phyloP scores from a whole-genome alignment of 2,888 invertebrate species.

The Eudasyphora cyanicolor region DNA sequence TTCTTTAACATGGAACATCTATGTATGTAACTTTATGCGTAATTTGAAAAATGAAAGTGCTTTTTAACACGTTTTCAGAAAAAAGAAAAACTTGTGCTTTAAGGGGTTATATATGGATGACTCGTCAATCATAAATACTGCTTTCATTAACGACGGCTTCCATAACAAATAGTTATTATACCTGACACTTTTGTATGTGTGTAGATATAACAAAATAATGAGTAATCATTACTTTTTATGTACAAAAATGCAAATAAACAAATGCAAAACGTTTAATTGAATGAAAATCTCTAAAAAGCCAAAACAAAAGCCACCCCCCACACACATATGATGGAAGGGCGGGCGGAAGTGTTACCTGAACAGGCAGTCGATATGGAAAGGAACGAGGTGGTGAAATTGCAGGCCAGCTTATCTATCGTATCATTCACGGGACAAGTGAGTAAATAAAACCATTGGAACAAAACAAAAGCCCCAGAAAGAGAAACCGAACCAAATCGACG shows the following conservation, averaged over 20 bases:
- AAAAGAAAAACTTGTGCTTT: no score
- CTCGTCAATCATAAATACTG: slow-evolving; percentile 1
- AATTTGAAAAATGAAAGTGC: no score
- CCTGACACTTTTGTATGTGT: neutral
- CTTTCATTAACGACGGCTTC: neutral
- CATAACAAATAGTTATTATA: neutral
- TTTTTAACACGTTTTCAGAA: no score
- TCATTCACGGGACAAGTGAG: slow-evolving; percentile 8
- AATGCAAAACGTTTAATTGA: slow-evolving; percentile 29
- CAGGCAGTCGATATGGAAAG: neutral
- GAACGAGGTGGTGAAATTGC: neutral
- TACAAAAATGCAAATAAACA: neutral
- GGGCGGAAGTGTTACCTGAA: neutral
- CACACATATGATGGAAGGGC: neutral
- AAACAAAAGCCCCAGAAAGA: neutral
- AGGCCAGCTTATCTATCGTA: no score
- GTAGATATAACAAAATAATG: neutral
- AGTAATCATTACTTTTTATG: slow-evolving; percentile 54
- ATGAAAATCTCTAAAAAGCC: slow-evolving; percentile 29
- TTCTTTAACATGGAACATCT: no score
- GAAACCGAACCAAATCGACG: neutral
- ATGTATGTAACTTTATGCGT: no score
- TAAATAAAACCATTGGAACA: slow-evolving; percentile 5
- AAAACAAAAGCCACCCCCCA: slow-evolving; percentile 10
- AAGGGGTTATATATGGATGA: slow-evolving; percentile 32